Evolutionary conservation across 2,888 invertebrate genomes (phyloP).

Genomic region (Argyresthia goedartella): DNA sequence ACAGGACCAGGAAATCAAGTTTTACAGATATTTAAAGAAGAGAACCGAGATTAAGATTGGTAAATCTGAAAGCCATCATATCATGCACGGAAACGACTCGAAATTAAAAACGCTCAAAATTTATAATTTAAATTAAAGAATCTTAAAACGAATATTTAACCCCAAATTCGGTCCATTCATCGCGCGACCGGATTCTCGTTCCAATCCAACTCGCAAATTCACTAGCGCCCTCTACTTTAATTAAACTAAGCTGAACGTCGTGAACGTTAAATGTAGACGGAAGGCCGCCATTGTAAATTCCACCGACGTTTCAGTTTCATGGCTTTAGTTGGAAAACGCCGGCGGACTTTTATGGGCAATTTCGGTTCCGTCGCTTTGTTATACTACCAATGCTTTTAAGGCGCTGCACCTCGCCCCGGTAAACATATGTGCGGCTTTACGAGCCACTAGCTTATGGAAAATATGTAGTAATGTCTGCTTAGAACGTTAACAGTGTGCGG

Average conservation of each 20-base stretch:
- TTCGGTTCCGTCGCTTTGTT: constrained; percentile 72
- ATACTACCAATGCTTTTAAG: constrained; percentile 73
- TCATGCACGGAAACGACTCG: no score
- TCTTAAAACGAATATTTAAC: no score
- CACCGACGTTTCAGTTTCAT: constrained; percentile 66
- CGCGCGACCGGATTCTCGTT: no score
- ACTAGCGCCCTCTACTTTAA: constrained; percentile 35
- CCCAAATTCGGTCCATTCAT: no score
- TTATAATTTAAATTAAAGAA: no score
- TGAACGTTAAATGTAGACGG: constrained; percentile 62
- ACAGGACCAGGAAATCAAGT: no score
- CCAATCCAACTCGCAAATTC: no score
- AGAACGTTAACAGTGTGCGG: constrained; percentile 30
- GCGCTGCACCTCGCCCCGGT: constrained; percentile 62
- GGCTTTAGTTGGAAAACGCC: constrained; percentile 69
- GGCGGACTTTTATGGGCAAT: constrained; percentile 70
- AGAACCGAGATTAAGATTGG: no score
- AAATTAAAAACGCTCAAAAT: no score
- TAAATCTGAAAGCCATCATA: no score
- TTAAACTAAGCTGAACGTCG: constrained; percentile 64
- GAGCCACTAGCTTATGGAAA: constrained; percentile 58
- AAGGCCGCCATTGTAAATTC: constrained; percentile 65
- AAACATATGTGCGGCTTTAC: constrained; percentile 66
- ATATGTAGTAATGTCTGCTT: constrained; percentile 46
- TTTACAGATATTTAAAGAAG: no score